phyloP scores from a whole-genome alignment of 2,888 invertebrate species.

The Volucella zonaria region DNA sequence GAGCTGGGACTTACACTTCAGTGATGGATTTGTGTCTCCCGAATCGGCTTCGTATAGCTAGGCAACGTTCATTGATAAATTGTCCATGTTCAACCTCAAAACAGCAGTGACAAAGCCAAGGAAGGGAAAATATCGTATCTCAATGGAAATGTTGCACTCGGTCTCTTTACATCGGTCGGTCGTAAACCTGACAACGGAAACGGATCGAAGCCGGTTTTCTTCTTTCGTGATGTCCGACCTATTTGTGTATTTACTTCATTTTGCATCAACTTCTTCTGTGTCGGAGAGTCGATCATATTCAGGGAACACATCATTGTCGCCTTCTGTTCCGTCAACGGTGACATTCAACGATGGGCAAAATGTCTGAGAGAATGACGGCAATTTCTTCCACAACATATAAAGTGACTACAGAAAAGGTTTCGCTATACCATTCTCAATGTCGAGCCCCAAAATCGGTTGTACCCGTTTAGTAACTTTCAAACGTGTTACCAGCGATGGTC shows the following conservation, averaged over 20 bases:
- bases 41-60: conserved; percentile 90
- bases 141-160: conserved; percentile 75
- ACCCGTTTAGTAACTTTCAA: conserved; percentile 92
- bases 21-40: conserved; percentile 92
- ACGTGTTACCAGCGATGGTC: conserved; percentile 89
- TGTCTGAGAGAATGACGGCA: conserved; percentile 87
- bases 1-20: conserved; percentile 88
- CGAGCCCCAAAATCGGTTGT: conserved; percentile 92
- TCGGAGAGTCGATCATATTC: conserved; percentile 87
- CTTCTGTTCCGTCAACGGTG: conserved; percentile 87
- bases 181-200: conserved; percentile 76
- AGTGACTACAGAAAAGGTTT: conserved; percentile 90
- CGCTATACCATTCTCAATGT: conserved; percentile 90
- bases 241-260: conserved; percentile 70
- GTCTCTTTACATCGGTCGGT: conserved; percentile 62
- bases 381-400: conserved; percentile 93
- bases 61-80: conserved; percentile 74
- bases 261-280: conserved; percentile 84
- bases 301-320: conserved; percentile 53
- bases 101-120: conserved; percentile 77
- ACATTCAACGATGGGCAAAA: conserved; percentile 84
- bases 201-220: conserved; percentile 75
- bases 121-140: conserved; percentile 76
- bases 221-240: conserved; percentile 58
- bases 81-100: conserved; percentile 69